Percentiles rank a stretch among this genome's conserved stretches.
Conservation (phyloP, 1,140 invertebrate species). For the Penaeus vannamei region DNA sequence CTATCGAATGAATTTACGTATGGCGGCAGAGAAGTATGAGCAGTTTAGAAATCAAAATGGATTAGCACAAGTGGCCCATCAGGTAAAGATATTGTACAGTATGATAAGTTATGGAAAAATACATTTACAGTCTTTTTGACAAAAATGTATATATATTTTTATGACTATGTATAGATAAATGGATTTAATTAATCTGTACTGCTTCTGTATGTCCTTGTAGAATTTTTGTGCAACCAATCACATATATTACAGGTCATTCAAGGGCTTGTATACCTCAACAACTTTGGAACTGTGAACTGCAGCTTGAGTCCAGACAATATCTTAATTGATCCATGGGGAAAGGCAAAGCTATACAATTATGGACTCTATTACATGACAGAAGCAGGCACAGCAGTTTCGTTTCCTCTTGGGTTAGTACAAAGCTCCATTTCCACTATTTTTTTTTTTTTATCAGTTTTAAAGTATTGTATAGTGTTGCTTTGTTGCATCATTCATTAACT, state of each 20-base stretch:
- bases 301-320: slow-evolving; percentile 89
- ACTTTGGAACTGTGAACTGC: slow-evolving; percentile 82
- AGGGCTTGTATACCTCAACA: slow-evolving; percentile 83
- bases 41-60: slow-evolving; percentile 70
- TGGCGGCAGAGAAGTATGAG: slow-evolving; percentile 69
- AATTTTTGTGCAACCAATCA: slow-evolving; percentile 72
- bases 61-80: slow-evolving; percentile 53
- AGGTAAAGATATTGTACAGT: slow-evolving; percentile 52
- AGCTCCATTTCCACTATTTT: slow-evolving; percentile 6
- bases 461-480: background rate
- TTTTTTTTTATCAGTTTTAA: background rate
- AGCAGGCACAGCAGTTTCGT: slow-evolving; percentile 85
- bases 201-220: slow-evolving; percentile 73
- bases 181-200: slow-evolving; percentile 48
- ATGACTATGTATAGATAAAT: slow-evolving; percentile 1
- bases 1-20: slow-evolving; percentile 78
- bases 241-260: slow-evolving; percentile 78
- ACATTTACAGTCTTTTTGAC: slow-evolving; percentile 29
- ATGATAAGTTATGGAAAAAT: slow-evolving; percentile 23
- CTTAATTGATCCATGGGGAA: slow-evolving; percentile 80
- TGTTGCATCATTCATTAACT: too few relatives aligned
- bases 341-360: slow-evolving; percentile 92
- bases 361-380: slow-evolving; percentile 94
- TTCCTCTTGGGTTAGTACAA: slow-evolving; percentile 87
- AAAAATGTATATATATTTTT: slow-evolving; percentile 13